Evolutionary conservation across 2,888 invertebrate species (phyloP), one percentile per base, ranked within the genome.

Genomic region (Mayetiola destructor): DNA sequence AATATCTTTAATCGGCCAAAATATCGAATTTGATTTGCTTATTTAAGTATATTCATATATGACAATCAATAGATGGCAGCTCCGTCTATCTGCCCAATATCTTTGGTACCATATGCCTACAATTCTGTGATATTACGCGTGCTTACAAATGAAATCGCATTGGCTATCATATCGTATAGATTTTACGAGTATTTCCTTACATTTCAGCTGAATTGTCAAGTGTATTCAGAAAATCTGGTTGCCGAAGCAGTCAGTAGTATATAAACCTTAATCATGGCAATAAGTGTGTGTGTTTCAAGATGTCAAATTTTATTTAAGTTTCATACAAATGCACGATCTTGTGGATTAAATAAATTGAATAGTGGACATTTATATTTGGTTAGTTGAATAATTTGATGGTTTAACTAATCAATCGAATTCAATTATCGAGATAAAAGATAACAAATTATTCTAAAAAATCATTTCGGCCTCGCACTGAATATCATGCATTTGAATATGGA

Each of bases 231-330:
- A 48, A 48, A 48, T 48, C 48, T 27, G 27, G n/a, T 48, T 48
- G 48, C 48, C 48, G 48, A 48, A 27, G 48, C 48, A 48, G 48
- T 48, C 48, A 48, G 48, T 48, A 48, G 48, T 27, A 48, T 48
- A 48, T 48, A 48, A 27, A 48, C 27, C 48, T 48, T 48, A 48
- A 48, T 27, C 48, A 48, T 48, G 48, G 48, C 48, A 27, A 48
- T 48, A 48, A 48, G 48, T 48, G 48, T 48, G 48, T 48, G 48
- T 48, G 48, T 48, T 48, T 48, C 48, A 48, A 48, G 48, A 48
- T 48, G 48, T 48, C 48, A 48, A 48, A 48, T 48, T n/a, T 48
- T 48, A 48, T 48, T 48, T 48, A 48, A 48, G 27, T 27, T 48
- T 27, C 23, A 48, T 48, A 48, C 48, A 48, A 48, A 48, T 48